A percentile compares a stretch with the other conserved stretches of the same genome.
Conservation (phyloP, 2,113 vertebrate genomes). For the Mohoua ochrocephala region DNA sequence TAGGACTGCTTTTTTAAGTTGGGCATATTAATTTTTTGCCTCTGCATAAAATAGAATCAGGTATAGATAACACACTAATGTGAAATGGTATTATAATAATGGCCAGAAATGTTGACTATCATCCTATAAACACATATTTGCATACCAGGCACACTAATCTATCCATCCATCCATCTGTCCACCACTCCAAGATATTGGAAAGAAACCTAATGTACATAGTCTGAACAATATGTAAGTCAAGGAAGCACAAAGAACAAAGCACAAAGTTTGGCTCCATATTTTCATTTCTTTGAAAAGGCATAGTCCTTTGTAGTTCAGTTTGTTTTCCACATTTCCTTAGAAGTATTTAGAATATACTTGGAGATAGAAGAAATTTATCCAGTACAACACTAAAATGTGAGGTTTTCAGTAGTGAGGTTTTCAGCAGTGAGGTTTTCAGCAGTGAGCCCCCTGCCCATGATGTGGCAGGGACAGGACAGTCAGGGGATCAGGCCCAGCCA, state of each 20-base stretch:
- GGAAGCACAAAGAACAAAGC: not conserved
- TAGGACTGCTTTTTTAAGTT: not conserved
- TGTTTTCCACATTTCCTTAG: not conserved
- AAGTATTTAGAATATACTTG: not conserved
- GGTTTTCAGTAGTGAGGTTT: not conserved
- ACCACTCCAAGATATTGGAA: not conserved
- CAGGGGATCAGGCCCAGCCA: not conserved
- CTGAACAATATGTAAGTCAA: not conserved
- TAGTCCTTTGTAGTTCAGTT: not conserved
- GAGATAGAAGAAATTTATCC: not conserved
- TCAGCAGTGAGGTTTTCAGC: not conserved
- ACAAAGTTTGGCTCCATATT: not conserved
- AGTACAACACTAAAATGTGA: not conserved
- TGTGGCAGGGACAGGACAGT: rapidly evolving
- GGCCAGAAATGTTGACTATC: not conserved
- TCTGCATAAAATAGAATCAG: not conserved
- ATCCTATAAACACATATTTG: not conserved
- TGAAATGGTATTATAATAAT: not conserved
- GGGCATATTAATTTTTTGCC: not conserved
- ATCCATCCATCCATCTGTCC: not conserved
- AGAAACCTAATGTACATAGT: not conserved
- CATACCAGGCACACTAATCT: not conserved
- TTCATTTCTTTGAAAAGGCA: not conserved
- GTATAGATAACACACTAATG: not conserved
- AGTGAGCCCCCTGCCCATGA: not conserved